Base-by-base conservation (phyloP, 2,797 vertebrate species). In the Pseudopleuronectes americanus region DNA sequence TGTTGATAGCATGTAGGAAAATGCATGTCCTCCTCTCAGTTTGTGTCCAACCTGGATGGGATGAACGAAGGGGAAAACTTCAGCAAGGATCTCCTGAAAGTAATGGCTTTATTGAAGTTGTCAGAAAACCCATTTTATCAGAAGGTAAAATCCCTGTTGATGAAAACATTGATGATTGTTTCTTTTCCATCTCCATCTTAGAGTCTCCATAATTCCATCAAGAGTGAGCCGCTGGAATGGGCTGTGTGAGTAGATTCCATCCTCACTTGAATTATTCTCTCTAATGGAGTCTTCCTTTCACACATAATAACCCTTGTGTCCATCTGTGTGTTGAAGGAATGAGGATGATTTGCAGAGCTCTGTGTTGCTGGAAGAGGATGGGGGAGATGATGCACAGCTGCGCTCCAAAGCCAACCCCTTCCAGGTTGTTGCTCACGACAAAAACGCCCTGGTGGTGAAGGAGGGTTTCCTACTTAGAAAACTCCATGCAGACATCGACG, bases 171-270 rank as follows among this genome's bases (percentile, higher is more conserved):
- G 49, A 48, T 14, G 21, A 17, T 2, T 0, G 22, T 52, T 43
- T 31, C 24, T 21, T 28, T 58, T 71, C 31, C 4, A 1, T 71
- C 21, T 81, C 4, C 31, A 57, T 80, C 87, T 48, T 76, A 98
- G 97, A 90, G 90, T 43, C 84, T 97, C 55, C 96, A 97, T 86
- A 93, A 90, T 81, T 95, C 95, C 61, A 97, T 98, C 84, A 97
- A 96, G 85, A 95, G 68, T 0, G 92, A 96, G 64, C 95, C 94
- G 9, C 87, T 98, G 43, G 91, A 96, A 61, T 98, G 96, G 96
- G 96, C 96, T 0, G 8, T 94, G 97, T 98, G 88, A 96, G 97
- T 95, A 56, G 21, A 71, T 17, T 45, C 6, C 43, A 45, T 17
- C 1, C 17, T 16, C 6, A 16, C 43, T 17, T 19, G 16, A 23